These are phyloP conservation scores for Diceros bicornis DNA, from an alignment of 2,797 vertebrate species.

Conservation along the genomic window DNA sequence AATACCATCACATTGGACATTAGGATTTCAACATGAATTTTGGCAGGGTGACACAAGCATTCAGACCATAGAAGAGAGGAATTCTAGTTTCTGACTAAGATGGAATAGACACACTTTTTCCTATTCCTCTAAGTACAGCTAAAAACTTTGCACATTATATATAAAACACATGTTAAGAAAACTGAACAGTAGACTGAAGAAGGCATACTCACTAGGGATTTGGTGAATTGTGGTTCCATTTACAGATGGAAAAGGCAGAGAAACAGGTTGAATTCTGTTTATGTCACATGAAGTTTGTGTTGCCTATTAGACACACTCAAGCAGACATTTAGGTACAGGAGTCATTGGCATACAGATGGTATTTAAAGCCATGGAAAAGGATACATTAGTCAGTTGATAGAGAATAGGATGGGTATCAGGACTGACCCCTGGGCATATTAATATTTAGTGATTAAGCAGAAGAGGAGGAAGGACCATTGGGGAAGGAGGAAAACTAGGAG, in stretches of 20 bases:
- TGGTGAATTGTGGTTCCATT: background rate
- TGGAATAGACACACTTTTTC: background rate
- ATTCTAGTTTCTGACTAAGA: background rate
- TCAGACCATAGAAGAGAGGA: background rate
- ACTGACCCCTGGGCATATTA: background rate
- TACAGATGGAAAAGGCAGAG: background rate
- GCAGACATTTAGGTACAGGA: slow-evolving; percentile 2
- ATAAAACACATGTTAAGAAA: background rate
- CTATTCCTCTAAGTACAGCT: background rate
- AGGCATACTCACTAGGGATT: background rate
- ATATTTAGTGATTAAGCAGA: background rate
- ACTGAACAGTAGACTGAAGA: background rate
- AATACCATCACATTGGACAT: background rate
- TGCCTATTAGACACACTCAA: background rate
- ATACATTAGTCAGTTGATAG: background rate
- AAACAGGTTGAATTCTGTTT: background rate
- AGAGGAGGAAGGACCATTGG: background rate
- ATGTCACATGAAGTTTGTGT: background rate
- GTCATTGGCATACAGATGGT: background rate
- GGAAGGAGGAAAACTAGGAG: background rate
- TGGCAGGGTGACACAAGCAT: background rate
- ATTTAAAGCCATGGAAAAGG: background rate
- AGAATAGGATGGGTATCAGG: background rate
- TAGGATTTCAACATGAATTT: background rate
- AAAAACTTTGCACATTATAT: background rate